These are phyloP conservation scores for Nerophis lumbriciformis DNA, from an alignment of 2,113 vertebrate species.

Conservation along the genomic window DNA sequence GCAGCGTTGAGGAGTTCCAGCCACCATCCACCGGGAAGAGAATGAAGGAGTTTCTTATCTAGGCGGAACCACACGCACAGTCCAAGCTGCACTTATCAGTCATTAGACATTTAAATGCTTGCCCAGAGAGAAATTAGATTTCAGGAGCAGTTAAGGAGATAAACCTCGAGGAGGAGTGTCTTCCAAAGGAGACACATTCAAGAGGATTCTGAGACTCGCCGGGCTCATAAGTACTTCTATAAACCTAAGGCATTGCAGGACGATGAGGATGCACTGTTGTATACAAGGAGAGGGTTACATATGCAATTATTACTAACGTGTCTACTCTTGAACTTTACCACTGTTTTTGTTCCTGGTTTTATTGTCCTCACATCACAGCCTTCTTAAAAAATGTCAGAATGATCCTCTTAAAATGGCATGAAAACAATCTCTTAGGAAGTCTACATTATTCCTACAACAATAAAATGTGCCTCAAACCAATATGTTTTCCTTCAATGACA, in stretches of 20 bases:
- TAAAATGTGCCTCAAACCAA: too few species aligned
- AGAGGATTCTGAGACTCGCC: slow-evolving; percentile 24
- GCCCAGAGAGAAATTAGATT: slow-evolving; percentile 65
- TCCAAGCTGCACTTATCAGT: slow-evolving; percentile 60
- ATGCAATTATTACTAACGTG: too few species aligned
- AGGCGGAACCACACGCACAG: slow-evolving; percentile 59
- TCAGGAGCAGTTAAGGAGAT: slow-evolving; percentile 54
- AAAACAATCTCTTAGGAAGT: too few species aligned
- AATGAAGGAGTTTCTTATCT: slow-evolving; percentile 50
- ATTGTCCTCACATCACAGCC: too few species aligned
- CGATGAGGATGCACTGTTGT: neutral
- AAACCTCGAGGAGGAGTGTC: slow-evolving; percentile 37
- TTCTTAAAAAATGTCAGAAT: too few species aligned
- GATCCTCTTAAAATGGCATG: too few species aligned
- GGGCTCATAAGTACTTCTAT: slow-evolving; percentile 1
- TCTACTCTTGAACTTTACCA: too few species aligned
- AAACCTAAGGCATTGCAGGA: neutral
- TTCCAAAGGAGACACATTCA: slow-evolving; percentile 29
- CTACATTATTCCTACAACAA: too few species aligned
- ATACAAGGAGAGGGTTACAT: neutral
- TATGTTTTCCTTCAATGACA: too few species aligned
- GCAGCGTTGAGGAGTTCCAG: slow-evolving; percentile 36
- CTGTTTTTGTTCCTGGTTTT: too few species aligned
- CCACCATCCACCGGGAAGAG: slow-evolving; percentile 18
- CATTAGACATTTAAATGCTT: slow-evolving; percentile 67